phyloP scores from a whole-genome alignment of 2,888 invertebrate genomes.

The Ramazzottius varieornatus region DNA sequence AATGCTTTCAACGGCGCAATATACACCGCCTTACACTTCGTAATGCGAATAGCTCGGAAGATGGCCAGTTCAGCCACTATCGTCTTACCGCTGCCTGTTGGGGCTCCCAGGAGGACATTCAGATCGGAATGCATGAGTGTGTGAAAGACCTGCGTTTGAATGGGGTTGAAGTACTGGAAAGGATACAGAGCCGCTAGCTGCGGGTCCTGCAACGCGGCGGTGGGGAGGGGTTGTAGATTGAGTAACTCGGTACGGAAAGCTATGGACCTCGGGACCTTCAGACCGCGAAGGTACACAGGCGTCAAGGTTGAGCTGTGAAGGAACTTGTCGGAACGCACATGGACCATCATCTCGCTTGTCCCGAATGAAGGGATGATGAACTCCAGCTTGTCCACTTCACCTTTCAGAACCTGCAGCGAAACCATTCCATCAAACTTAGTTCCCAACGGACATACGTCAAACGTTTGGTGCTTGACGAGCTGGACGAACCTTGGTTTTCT shows the following conservation, averaged over 20 bases:
- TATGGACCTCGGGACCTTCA: slow-evolving; percentile 66
- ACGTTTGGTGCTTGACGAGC: background rate
- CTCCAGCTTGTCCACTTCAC: slow-evolving; percentile 52
- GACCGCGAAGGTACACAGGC: slow-evolving; percentile 42
- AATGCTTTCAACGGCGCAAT: slow-evolving; percentile 93
- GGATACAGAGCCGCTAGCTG: slow-evolving; percentile 49
- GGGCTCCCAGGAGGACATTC: slow-evolving; percentile 76
- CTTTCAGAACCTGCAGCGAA: slow-evolving; percentile 34
- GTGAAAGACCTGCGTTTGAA: slow-evolving; percentile 93
- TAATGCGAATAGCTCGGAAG: slow-evolving; percentile 36
- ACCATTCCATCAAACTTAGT: slow-evolving; percentile 5
- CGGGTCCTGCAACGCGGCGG: slow-evolving; percentile 48
- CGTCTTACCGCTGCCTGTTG: slow-evolving; percentile 91
- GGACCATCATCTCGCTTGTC: slow-evolving; percentile 25
- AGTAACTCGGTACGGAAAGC: slow-evolving; percentile 73
- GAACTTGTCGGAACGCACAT: slow-evolving; percentile 46
- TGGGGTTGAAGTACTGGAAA: slow-evolving; percentile 92
- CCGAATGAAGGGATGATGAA: slow-evolving; percentile 80
- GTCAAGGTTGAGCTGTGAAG: slow-evolving; percentile 31
- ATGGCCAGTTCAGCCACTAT: slow-evolving; percentile 92
- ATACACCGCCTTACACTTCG: slow-evolving; percentile 40
- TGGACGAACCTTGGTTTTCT: slow-evolving; percentile 40
- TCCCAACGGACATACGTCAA: slow-evolving; percentile 9
- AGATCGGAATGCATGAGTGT: slow-evolving; percentile 75
- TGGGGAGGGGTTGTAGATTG: slow-evolving; percentile 63